A percentile compares a stretch with the other conserved stretches of the same genome.
phyloP scores from a whole-genome alignment of 2,113 vertebrate genomes.

The Myrmecophaga tridactyla region DNA sequence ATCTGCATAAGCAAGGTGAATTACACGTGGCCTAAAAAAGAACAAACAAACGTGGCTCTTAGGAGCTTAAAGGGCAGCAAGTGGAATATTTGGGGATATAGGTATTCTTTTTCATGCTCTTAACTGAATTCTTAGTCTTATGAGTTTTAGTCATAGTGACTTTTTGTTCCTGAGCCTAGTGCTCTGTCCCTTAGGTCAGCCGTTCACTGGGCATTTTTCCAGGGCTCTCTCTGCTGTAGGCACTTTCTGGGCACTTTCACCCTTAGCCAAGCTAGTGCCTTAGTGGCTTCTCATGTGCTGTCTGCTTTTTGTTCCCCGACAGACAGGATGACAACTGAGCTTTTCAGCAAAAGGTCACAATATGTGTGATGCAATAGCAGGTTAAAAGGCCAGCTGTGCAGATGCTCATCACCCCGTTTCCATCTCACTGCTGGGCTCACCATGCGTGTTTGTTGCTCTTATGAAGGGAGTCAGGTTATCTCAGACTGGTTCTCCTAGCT shows the following conservation, averaged over 20 bases:
- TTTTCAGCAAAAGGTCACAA: conserved; percentile 62
- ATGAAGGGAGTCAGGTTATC: not conserved
- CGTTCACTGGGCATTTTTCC: not conserved
- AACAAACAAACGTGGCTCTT: not conserved
- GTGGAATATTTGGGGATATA: not conserved
- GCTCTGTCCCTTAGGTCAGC: not conserved
- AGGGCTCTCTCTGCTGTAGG: not conserved
- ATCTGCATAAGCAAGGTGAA: not conserved
- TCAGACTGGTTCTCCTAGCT: not conserved
- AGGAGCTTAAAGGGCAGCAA: not conserved
- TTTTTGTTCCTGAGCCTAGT: not conserved
- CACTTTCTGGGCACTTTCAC: not conserved
- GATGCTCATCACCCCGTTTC: not conserved
- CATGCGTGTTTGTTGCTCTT: not conserved
- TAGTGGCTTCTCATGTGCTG: not conserved
- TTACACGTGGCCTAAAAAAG: not conserved
- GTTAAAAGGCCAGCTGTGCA: not conserved
- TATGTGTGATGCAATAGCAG: conserved; percentile 16
- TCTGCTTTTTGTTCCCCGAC: not conserved
- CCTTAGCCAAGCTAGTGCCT: not conserved
- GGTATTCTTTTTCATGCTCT: not conserved
- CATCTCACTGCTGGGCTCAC: not conserved
- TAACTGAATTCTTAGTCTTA: not conserved
- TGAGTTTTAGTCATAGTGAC: not conserved
- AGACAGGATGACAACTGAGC: conserved; percentile 13